phyloP scores from a whole-genome alignment of 2,888 invertebrate genomes.

The Drosophila mercatorum region DNA sequence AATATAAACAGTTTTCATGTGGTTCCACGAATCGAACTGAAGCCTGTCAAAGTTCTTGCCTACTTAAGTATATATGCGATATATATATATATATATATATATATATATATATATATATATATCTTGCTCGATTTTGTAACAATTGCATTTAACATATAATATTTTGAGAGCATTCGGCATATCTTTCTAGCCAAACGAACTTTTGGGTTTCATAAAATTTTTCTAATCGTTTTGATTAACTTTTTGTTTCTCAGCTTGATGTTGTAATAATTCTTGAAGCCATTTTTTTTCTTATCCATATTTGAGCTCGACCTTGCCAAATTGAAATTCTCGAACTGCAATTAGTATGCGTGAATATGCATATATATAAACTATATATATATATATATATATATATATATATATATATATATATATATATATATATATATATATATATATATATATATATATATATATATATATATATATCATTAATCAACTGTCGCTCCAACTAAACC shows the following conservation, averaged over 20 bases:
- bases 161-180: constrained; percentile 1
- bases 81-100: no score
- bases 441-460: no score
- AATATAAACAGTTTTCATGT: constrained; percentile 27
- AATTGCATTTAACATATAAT: constrained; percentile 54
- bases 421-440: no score
- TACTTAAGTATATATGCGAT: constrained; percentile 29
- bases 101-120: not conserved
- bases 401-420: no score
- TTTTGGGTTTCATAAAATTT: constrained; percentile 57
- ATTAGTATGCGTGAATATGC: constrained; percentile 33
- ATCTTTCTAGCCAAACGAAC: constrained; percentile 17
- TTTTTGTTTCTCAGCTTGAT: constrained; percentile 56
- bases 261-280: constrained; percentile 55
- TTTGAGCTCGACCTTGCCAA: constrained; percentile 50
- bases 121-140: constrained; percentile 51
- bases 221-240: constrained; percentile 66
- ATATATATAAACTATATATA: constrained; percentile 36
- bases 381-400: constrained; percentile 14
- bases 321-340: constrained; percentile 72
- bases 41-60: constrained; percentile 46
- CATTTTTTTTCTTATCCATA: constrained; percentile 34
- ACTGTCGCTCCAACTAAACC: no score
- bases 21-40: constrained; percentile 49
- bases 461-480: not conserved